These are phyloP conservation scores for Ramphastos sulfuratus DNA, from an alignment of 2,113 vertebrate genomes.

Conservation along the genomic window DNA sequence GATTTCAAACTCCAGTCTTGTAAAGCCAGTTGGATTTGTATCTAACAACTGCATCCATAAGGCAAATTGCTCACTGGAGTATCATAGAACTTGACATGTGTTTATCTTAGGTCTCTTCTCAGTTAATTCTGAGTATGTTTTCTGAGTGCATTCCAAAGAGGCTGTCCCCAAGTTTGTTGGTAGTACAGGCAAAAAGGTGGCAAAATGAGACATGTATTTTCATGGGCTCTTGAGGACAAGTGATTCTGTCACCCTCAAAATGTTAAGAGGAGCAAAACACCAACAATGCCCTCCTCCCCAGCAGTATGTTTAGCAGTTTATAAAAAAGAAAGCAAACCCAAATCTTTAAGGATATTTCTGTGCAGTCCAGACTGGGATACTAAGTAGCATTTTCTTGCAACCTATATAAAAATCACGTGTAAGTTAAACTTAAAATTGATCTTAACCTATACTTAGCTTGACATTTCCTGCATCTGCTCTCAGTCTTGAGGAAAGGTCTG, in stretches of 20 bases:
- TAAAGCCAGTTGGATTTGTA: not conserved
- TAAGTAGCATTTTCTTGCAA: not conserved
- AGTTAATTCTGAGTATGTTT: not conserved
- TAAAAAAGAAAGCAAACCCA: not conserved
- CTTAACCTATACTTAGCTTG: not conserved
- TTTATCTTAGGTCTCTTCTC: not conserved
- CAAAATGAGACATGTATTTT: not conserved
- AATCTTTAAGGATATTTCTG: fast-evolving
- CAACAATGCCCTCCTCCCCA: not conserved
- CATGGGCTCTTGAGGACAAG: not conserved
- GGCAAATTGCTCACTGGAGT: not conserved
- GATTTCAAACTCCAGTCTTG: not conserved
- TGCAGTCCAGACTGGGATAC: not conserved
- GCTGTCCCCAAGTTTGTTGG: not conserved
- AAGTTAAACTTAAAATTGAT: not conserved
- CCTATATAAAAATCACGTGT: fast-evolving
- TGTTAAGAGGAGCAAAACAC: not conserved
- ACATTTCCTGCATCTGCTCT: not conserved
- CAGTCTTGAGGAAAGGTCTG: not conserved
- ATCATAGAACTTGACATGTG: not conserved
- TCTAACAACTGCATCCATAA: not conserved
- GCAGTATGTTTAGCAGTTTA: not conserved
- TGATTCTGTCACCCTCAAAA: not conserved
- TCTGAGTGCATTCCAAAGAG: not conserved
- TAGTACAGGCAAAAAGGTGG: not conserved